phyloP scores from a whole-genome alignment of 2,888 invertebrate species.

The Meiosimyza platycephala region DNA sequence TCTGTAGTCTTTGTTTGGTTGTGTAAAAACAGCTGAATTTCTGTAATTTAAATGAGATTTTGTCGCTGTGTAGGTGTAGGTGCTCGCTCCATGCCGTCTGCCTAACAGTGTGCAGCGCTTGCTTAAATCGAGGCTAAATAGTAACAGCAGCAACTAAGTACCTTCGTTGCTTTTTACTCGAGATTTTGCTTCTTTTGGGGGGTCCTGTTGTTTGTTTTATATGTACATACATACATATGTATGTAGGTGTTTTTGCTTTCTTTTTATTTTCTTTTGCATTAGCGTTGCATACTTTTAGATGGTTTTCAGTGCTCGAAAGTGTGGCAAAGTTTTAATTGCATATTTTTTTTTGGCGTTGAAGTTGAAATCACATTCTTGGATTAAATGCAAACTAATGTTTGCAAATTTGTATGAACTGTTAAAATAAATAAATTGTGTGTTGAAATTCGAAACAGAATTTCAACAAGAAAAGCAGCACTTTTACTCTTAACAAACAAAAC shows the following conservation, averaged over 20 bases:
- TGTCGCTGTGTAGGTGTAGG: constrained; percentile 7
- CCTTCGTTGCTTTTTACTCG: not conserved
- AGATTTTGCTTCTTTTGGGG: not conserved
- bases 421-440: too few relatives aligned
- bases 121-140: constrained; percentile 23
- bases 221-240: not conserved
- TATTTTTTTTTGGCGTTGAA: not conserved
- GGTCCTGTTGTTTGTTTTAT: not conserved
- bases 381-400: too few relatives aligned
- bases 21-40: constrained; percentile 15
- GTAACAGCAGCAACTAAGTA: not conserved
- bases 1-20: not conserved
- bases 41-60: constrained; percentile 27
- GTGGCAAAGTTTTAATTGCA: not conserved
- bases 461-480: too few relatives aligned
- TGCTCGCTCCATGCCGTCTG: not conserved
- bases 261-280: not conserved
- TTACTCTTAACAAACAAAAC: too few relatives aligned
- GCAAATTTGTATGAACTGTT: too few relatives aligned
- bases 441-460: too few relatives aligned
- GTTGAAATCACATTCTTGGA: too few relatives aligned
- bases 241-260: too few relatives aligned
- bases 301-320: not conserved
- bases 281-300: constrained; percentile 21
- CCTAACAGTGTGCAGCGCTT: not conserved